A percentile compares a stretch with the other conserved stretches of the same genome.
These are phyloP conservation scores for Drosophila tsacasi DNA, from an alignment of 1,140 invertebrate genomes.

Conservation along the genomic window DNA sequence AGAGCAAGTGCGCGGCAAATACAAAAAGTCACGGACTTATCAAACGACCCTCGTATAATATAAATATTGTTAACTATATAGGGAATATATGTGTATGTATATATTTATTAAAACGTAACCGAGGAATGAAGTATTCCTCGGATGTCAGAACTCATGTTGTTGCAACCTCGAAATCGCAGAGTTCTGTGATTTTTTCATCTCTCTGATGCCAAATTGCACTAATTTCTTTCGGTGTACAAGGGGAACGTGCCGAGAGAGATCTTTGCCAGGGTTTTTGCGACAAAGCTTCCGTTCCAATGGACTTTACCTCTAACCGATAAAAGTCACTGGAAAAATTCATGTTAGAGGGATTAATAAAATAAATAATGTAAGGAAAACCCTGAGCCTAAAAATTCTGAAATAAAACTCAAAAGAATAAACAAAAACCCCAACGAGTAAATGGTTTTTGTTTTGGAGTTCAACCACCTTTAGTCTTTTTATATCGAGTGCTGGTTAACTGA, in stretches of 20 bases:
- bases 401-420: not conserved
- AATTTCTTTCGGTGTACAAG: not conserved
- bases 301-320: not conserved
- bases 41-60: too few relatives aligned
- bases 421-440: not conserved
- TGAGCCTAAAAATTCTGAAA: not conserved
- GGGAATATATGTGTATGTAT: too few relatives aligned
- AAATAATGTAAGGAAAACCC: not conserved
- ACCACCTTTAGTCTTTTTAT: not conserved
- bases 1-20: too few relatives aligned
- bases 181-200: too few relatives aligned
- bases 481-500: slow-evolving; percentile 10
- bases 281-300: slow-evolving; percentile 26
- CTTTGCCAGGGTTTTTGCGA: slow-evolving; percentile 7
- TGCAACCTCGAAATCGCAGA: too few relatives aligned
- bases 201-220: too few relatives aligned
- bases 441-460: slow-evolving; percentile 6
- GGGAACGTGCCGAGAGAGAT: slow-evolving; percentile 36
- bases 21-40: too few relatives aligned
- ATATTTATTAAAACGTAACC: too few relatives aligned
- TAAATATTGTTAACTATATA: too few relatives aligned
- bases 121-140: too few relatives aligned
- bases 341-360: too few relatives aligned
- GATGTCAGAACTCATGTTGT: too few relatives aligned
- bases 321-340: not conserved